Conservation (phyloP, 2,113 vertebrate genomes). For the Lota lota region DNA sequence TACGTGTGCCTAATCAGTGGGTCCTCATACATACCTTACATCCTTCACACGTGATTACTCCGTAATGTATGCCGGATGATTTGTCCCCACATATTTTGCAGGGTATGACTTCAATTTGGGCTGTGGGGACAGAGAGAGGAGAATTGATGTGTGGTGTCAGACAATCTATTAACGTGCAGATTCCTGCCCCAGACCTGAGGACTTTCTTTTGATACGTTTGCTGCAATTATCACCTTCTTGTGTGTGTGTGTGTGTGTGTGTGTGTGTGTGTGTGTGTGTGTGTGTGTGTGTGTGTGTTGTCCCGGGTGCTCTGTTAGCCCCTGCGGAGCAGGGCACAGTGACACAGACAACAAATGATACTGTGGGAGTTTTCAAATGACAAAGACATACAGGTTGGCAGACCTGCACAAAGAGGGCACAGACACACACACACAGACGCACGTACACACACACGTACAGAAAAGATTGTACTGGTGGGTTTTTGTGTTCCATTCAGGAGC, state of each 20-base stretch:
- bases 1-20: background rate
- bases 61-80: slow-evolving; percentile 99
- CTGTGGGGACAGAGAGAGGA: slow-evolving; percentile 67
- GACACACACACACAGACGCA: background rate
- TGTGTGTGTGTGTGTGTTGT: background rate
- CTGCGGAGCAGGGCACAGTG: no score
- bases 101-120: slow-evolving; percentile 99
- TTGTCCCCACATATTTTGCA: slow-evolving; percentile 99
- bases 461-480: no score
- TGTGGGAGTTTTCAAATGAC: slow-evolving; percentile 41
- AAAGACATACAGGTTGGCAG: slow-evolving; percentile 7
- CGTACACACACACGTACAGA: background rate
- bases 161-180: no score
- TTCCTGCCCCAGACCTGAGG: no score
- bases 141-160: no score
- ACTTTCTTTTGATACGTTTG: no score
- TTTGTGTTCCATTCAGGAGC: no score
- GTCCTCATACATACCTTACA: slow-evolving; percentile 83
- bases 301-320: no score
- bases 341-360: slow-evolving; percentile 4
- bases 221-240: background rate
- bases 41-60: slow-evolving; percentile 98
- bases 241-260: slow-evolving; percentile 8
- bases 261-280: slow-evolving; percentile 3
- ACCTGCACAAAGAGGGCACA: slow-evolving; percentile 3